Percentiles rank a stretch among this genome's conserved stretches.
These are phyloP conservation scores for Epinephelus lanceolatus DNA, from an alignment of 2,113 vertebrate species.

Conservation along the genomic window DNA sequence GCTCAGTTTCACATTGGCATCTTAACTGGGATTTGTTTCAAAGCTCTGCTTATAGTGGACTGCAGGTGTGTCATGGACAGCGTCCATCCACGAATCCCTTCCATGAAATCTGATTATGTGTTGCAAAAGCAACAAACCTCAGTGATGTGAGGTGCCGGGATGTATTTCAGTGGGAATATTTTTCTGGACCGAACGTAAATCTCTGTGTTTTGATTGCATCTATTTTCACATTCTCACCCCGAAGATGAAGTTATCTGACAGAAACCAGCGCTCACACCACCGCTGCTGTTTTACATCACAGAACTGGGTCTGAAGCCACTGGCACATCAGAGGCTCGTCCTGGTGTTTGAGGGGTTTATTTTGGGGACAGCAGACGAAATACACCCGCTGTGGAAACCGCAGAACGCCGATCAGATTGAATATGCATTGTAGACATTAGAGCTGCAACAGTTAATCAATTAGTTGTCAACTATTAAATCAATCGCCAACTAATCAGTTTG, in stretches of 20 bases:
- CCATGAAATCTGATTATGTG: slow-evolving; percentile 32
- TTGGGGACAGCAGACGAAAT: slow-evolving; percentile 36
- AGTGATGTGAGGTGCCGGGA: slow-evolving; percentile 33
- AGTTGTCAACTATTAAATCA: too few species aligned
- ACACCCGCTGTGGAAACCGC: slow-evolving; percentile 27
- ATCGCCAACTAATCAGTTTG: too few species aligned
- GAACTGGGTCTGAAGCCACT: slow-evolving; percentile 20
- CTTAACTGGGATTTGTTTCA: slow-evolving; percentile 34
- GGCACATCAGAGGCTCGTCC: not conserved
- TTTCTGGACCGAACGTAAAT: slow-evolving; percentile 12
- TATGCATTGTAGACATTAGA: not conserved
- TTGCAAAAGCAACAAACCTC: slow-evolving; percentile 42
- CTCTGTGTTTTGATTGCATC: slow-evolving; percentile 28
- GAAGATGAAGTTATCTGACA: slow-evolving; percentile 53
- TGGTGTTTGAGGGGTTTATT: slow-evolving; percentile 29
- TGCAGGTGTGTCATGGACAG: slow-evolving; percentile 16
- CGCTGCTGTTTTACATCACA: slow-evolving; percentile 56
- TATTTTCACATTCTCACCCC: slow-evolving; percentile 32
- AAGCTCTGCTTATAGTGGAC: slow-evolving; percentile 23
- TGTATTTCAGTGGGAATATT: slow-evolving; percentile 40
- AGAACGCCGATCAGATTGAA: not conserved
- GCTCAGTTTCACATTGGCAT: slow-evolving; percentile 33
- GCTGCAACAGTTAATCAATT: too few species aligned
- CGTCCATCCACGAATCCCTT: slow-evolving; percentile 20
- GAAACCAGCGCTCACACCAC: slow-evolving; percentile 37